A percentile compares a stretch with the other conserved stretches of the same genome.
phyloP scores from a whole-genome alignment of 2,888 invertebrate species.

The Metellina segmentata region DNA sequence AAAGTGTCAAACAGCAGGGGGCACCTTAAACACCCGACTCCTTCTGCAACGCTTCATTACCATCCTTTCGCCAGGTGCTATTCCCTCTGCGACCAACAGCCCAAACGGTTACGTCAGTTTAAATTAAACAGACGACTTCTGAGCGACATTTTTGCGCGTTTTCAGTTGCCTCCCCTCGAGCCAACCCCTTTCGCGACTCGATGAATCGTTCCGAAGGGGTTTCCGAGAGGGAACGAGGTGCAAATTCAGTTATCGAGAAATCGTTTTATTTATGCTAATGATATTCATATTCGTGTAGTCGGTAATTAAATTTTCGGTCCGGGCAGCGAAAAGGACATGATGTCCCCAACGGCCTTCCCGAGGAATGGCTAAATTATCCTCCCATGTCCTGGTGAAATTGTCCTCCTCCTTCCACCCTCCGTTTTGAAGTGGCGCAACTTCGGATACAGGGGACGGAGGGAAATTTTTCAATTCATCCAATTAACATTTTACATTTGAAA shows the following conservation, averaged over 20 bases:
- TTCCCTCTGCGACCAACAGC: not conserved
- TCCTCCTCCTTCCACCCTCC: constrained; percentile 1
- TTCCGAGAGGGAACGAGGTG: constrained; percentile 11
- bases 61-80: not conserved
- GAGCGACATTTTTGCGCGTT: constrained; percentile 23
- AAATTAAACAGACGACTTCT: constrained; percentile 38
- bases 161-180: not conserved
- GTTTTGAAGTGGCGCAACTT: not conserved
- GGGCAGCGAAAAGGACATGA: constrained; percentile 7
- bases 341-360: not conserved
- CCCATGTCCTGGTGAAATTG: constrained; percentile 10
- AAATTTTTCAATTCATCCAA: not conserved
- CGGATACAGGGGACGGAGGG: not conserved
- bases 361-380: constrained; percentile 33
- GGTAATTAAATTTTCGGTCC: constrained; percentile 67
- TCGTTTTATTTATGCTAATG: constrained; percentile 73
- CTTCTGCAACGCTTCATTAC: not conserved
- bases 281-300: constrained; percentile 73
- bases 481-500: too few species aligned
- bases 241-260: constrained; percentile 53
- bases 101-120: constrained; percentile 25
- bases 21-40: too few species aligned
- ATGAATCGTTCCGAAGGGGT: constrained; percentile 12
- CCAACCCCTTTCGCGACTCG: not conserved
- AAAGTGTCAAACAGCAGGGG: too few species aligned